Evolutionary conservation across 2,888 invertebrate genomes (phyloP).

Genomic region (Rapana venosa): DNA sequence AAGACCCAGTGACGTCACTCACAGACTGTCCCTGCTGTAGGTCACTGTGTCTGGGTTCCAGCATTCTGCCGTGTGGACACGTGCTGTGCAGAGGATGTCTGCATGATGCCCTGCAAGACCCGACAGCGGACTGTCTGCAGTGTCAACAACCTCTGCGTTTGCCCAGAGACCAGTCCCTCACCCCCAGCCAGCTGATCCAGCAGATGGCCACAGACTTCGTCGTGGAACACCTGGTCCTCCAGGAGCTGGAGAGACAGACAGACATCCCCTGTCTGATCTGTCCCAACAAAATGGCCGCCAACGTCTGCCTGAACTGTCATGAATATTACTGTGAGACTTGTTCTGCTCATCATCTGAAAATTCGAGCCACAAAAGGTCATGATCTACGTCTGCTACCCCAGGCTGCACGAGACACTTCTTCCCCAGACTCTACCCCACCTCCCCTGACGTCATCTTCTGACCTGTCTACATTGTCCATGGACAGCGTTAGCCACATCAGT

Average conservation of each 20-base stretch:
- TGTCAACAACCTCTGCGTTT: neutral
- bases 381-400: neutral
- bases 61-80: constrained; percentile 1
- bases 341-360: neutral
- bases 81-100: constrained; percentile 3
- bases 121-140: too few relatives aligned
- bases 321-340: neutral
- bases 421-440: neutral
- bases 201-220: neutral
- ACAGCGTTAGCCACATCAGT: neutral
- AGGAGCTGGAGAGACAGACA: neutral
- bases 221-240: neutral
- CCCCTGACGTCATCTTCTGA: neutral
- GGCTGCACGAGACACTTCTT: neutral
- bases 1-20: neutral
- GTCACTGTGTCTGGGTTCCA: constrained; percentile 8
- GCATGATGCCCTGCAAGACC: neutral
- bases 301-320: constrained; percentile 11
- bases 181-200: neutral
- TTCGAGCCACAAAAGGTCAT: neutral
- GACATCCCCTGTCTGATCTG: neutral
- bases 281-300: neutral
- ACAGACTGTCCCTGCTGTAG: neutral
- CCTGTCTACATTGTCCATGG: neutral
- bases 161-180: neutral